These are phyloP conservation scores for Narcine bancroftii DNA, from an alignment of 2,113 vertebrate genomes.

Conservation along the genomic window DNA sequence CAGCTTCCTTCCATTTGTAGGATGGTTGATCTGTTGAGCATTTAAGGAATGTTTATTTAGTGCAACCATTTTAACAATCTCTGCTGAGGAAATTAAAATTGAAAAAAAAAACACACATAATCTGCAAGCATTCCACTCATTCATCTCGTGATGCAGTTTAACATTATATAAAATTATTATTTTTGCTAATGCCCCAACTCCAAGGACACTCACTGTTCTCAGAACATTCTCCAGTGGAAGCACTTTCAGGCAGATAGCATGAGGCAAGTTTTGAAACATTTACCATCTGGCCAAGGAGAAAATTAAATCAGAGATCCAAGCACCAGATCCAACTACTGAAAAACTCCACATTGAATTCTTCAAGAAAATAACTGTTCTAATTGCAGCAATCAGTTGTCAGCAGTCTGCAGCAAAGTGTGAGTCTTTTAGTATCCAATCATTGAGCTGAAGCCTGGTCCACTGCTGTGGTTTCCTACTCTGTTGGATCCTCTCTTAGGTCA, in stretches of 20 bases:
- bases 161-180: not conserved
- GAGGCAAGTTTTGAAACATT: not conserved
- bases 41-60: not conserved
- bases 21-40: not conserved
- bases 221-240: not conserved
- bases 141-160: not conserved
- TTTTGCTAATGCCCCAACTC: not conserved
- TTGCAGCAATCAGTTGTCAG: too few relatives aligned
- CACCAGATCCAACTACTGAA: not conserved
- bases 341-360: not conserved
- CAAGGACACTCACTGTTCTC: not conserved
- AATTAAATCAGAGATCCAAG: not conserved
- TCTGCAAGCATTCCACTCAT: not conserved
- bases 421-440: too few relatives aligned
- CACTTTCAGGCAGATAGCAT: not conserved
- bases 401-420: too few relatives aligned
- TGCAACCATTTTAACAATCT: not conserved
- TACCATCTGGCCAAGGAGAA: not conserved
- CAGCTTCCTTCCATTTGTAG: not conserved
- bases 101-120: not conserved
- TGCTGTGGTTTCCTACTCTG: too few relatives aligned
- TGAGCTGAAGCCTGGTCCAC: too few relatives aligned
- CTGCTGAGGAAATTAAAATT: not conserved
- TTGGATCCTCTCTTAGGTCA: too few relatives aligned
- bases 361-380: not conserved